Conservation (phyloP, 2,888 invertebrate species). For the Ectemnius lituratus region DNA sequence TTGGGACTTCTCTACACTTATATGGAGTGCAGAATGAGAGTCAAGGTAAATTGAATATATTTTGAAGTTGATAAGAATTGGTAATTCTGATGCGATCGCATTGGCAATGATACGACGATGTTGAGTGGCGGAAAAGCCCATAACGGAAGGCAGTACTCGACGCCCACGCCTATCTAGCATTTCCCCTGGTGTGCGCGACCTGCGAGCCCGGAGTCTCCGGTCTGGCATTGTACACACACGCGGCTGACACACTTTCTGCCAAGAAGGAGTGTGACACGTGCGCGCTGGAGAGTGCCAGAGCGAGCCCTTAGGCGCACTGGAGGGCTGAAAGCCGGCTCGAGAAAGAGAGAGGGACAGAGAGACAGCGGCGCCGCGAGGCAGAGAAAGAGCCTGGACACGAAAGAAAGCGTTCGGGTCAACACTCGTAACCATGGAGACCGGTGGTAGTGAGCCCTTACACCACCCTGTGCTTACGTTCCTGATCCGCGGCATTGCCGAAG, state of each 20-base stretch:
- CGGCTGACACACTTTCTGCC: constrained; percentile 30
- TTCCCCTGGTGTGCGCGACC: constrained; percentile 28
- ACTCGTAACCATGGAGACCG: constrained; percentile 72
- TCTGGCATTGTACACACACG: constrained; percentile 44
- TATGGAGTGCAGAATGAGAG: constrained; percentile 81
- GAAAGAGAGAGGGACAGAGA: constrained; percentile 20
- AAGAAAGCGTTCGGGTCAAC: constrained; percentile 70
- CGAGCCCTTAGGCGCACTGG: background rate
- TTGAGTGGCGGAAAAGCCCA: background rate
- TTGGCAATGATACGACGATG: background rate
- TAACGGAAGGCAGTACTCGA: constrained; percentile 18
- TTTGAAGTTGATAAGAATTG: background rate
- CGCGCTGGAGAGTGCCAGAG: constrained; percentile 14
- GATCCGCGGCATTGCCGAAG: constrained; percentile 33
- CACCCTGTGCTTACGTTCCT: constrained; percentile 53
- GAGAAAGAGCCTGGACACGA: constrained; percentile 30
- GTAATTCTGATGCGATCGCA: background rate
- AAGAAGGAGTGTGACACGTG: background rate
- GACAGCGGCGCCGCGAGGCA: constrained; percentile 15
- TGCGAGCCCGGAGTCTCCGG: background rate
- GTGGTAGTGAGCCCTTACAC: constrained; percentile 46
- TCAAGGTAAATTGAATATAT: constrained; percentile 80
- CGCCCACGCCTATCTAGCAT: constrained; percentile 48
- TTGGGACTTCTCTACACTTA: constrained; percentile 82
- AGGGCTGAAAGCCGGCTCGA: constrained; percentile 26